These are phyloP conservation scores for Achroia grisella DNA, from an alignment of 1,140 invertebrate species.

Conservation along the genomic window DNA sequence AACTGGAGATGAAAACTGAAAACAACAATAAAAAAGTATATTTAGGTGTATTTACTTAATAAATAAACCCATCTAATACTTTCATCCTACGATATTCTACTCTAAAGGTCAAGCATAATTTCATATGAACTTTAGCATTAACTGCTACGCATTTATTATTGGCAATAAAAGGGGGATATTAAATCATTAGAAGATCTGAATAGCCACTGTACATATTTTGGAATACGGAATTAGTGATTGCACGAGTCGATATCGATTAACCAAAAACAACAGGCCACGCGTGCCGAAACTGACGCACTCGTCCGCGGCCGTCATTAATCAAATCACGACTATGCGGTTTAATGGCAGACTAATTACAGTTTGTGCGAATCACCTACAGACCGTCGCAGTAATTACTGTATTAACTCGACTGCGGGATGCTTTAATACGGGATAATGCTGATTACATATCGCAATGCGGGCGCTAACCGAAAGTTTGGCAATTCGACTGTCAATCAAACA, in stretches of 20 bases:
- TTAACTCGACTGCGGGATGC: conserved; percentile 30
- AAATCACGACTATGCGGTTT: conserved; percentile 50
- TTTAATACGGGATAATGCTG: conserved; percentile 35
- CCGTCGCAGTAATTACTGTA: conserved; percentile 34
- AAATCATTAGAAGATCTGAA: conserved; percentile 5
- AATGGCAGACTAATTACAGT: conserved; percentile 60
- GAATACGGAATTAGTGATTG: conserved; percentile 12
- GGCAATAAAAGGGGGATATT: conserved; percentile 7
- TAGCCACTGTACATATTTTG: not conserved
- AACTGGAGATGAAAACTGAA: too few species aligned
- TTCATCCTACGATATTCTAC: too few species aligned
- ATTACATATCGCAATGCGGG: conserved; percentile 29
- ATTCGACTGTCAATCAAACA: conserved; percentile 21
- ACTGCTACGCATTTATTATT: not conserved
- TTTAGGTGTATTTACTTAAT: too few species aligned
- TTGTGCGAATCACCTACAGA: conserved; percentile 37
- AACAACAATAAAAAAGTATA: too few species aligned
- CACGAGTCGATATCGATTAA: conserved; percentile 21
- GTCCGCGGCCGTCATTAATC: conserved; percentile 42
- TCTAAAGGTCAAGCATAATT: too few species aligned
- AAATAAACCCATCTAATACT: too few species aligned
- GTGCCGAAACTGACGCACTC: conserved; percentile 20
- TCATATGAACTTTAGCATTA: too few species aligned
- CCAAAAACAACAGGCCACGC: conserved; percentile 23
- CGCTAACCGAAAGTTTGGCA: conserved; percentile 20